Evolutionary conservation across 2,113 vertebrate species (phyloP).

Genomic region (human): GRCh38 chr12:28433001-28433500

Average conservation of each 20-base stretch:
- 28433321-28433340: background rate
- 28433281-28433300: background rate
- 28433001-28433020: background rate
- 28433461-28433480: background rate
- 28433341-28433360: background rate
- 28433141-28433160: background rate
- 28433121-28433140: background rate
- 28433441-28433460: background rate
- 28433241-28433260: background rate
- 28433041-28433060: background rate
- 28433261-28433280: background rate
- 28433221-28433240: background rate
- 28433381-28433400: background rate
- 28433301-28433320: background rate
- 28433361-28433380: background rate
- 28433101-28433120: background rate
- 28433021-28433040: background rate
- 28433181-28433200: background rate
- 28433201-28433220: background rate
- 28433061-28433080: background rate
- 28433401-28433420: background rate
- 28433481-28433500: background rate
- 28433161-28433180: background rate
- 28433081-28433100: background rate
- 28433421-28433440: background rate